Evolutionary conservation across 2,888 invertebrate genomes (phyloP).

Genomic region (Cosmia pyralina): DNA sequence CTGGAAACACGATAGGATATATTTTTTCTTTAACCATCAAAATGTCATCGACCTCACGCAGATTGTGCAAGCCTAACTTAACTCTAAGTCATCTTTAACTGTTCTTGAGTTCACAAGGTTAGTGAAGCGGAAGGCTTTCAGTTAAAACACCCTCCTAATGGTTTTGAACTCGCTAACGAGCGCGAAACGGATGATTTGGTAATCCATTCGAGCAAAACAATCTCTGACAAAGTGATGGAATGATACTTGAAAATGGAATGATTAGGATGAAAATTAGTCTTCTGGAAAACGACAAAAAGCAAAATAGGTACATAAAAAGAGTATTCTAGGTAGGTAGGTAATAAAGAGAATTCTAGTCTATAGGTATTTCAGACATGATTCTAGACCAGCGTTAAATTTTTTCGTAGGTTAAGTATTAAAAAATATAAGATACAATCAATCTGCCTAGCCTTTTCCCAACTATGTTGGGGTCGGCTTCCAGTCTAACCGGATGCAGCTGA

Average conservation of each 20-base stretch:
- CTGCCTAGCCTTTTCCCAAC: too few species aligned
- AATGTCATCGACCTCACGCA: constrained; percentile 11
- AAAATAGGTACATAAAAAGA: too few species aligned
- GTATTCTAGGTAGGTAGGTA: too few species aligned
- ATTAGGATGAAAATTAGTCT: background rate
- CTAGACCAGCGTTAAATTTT: too few species aligned
- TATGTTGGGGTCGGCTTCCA: too few species aligned
- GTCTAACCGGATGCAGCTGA: too few species aligned
- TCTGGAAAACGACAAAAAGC: background rate
- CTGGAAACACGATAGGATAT: background rate
- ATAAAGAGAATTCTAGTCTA: too few species aligned
- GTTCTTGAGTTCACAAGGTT: constrained; percentile 14
- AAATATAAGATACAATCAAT: too few species aligned
- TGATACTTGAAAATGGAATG: constrained; percentile 6
- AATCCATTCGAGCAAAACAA: constrained; percentile 25
- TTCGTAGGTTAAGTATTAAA: too few species aligned
- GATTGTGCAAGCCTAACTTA: background rate
- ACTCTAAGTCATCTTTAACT: constrained; percentile 25
- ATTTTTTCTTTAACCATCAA: background rate
- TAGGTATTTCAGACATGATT: too few species aligned
- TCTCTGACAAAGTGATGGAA: background rate
- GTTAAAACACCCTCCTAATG: constrained; percentile 28
- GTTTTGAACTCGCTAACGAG: constrained; percentile 32
- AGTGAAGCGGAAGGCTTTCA: constrained; percentile 22
- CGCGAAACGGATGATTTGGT: constrained; percentile 16